Base-by-base conservation (phyloP, 2,113 vertebrate species). In the Ploceus nigricollis region DNA sequence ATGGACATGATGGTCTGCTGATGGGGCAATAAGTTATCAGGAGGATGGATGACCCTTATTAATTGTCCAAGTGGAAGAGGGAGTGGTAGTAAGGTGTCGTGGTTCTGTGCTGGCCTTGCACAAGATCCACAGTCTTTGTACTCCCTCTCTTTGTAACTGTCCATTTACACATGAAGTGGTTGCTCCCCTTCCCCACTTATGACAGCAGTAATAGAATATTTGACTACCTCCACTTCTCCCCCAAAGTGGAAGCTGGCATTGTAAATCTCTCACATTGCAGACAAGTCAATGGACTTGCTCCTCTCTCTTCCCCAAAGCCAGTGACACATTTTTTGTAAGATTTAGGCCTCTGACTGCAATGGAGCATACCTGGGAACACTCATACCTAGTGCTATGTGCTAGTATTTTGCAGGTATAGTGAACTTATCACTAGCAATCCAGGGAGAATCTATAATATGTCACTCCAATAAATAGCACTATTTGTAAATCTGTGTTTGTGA, bases 321-420 rank as follows among this genome's bases (percentile, higher is more conserved):
- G 54, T 16, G n/a, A 40, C 1, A 3, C 4, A 40, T 22, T 20
- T 80, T 60, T 68, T 24, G 39, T 53, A 53, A 27, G 39, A 30
- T 39, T 39, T 30, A 31, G 4, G 1, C 33, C 19, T 66, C 51
- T 82, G 39, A 17, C 33, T 45, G 69, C 47, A 45, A 47, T 0
- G 0, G 13, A 47, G 13, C 20, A 40, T 47, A 54, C 21, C 40
- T 0, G 0, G 24, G n/a, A 89, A 53, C n/a, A 25, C 21, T 68
- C 1, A 0, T n/a, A 22, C 14, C 15, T 13, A 68, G 70, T 19
- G 61, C 25, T 47, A 27, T 15, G 11, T 47, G 39, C 24, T 30
- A 40, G 40, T 22, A 47, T 30, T 68, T 75, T 19, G 24, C 61
- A 68, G 30, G 14, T 22, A 14, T 40, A 40, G 30, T 19, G 39